Percentiles rank a stretch among this genome's conserved stretches.
Evolutionary conservation across 2,113 vertebrate species (phyloP).

Genomic region (Aleadryas rufinucha): DNA sequence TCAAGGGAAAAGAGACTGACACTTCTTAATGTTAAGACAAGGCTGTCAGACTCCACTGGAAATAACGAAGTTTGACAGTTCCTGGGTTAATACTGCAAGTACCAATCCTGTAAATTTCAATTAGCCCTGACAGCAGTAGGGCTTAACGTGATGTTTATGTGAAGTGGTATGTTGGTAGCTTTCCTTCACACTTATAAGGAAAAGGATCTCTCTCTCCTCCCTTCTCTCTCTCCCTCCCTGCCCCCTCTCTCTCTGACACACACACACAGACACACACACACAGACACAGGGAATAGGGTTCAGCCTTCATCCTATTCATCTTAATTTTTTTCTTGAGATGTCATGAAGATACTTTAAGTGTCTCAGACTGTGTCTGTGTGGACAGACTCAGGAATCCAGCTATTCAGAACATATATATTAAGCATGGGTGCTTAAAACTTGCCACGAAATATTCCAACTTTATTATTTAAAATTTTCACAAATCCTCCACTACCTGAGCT

Average conservation of each 20-base stretch:
- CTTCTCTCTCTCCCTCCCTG: neutral
- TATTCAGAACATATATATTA: neutral
- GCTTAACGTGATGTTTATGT: constrained; percentile 46
- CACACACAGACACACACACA: neutral
- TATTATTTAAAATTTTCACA: neutral
- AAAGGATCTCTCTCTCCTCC: neutral
- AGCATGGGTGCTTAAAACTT: neutral
- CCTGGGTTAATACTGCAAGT: constrained; percentile 42
- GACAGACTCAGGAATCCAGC: neutral
- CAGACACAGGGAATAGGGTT: neutral
- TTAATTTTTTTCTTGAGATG: neutral
- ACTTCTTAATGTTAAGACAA: constrained; percentile 37
- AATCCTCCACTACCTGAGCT: neutral
- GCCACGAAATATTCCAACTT: neutral
- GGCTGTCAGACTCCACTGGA: constrained; percentile 28
- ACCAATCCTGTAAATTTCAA: constrained; percentile 47
- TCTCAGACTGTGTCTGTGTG: neutral
- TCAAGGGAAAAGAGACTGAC: constrained; percentile 53
- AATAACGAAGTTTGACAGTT: constrained; percentile 53
- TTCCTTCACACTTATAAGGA: constrained; percentile 44
- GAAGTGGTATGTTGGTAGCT: constrained; percentile 45
- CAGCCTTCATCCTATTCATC: neutral
- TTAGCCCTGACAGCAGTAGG: constrained; percentile 28
- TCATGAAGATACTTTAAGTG: neutral
- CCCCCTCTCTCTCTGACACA: no score